Percentiles rank a stretch among this genome's conserved stretches.
These are phyloP conservation scores for Macroglossus sobrinus DNA, from an alignment of 2,113 vertebrate species.

Conservation along the genomic window DNA sequence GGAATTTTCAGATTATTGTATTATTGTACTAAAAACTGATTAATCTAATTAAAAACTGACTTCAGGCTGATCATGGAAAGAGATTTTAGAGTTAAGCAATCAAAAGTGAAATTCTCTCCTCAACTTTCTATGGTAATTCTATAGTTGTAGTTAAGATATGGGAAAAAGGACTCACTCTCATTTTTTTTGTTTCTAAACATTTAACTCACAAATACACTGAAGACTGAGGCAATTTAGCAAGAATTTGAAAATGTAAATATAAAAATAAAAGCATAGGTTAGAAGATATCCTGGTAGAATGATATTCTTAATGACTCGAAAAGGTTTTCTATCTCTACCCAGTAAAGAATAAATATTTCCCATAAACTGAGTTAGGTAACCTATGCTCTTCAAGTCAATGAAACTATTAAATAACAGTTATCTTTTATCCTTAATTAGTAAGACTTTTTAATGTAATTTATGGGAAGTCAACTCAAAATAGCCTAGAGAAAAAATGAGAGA, in stretches of 20 bases:
- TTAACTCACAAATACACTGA: not conserved
- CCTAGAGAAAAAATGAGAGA: not conserved
- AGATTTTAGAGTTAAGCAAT: not conserved
- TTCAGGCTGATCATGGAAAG: not conserved
- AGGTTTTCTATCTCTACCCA: not conserved
- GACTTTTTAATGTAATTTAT: not conserved
- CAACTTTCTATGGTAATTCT: no score
- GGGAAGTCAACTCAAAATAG: not conserved
- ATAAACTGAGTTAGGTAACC: not conserved
- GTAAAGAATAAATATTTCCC: no score
- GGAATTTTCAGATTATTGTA: not conserved
- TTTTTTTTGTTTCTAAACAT: not conserved
- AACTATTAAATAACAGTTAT: not conserved
- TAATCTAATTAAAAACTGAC: not conserved
- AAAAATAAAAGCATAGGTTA: not conserved
- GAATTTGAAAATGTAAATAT: not conserved
- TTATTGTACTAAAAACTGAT: not conserved
- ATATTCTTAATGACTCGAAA: not conserved
- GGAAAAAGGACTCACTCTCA: not conserved
- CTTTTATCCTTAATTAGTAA: not conserved
- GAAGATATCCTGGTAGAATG: not conserved
- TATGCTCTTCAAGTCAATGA: not conserved
- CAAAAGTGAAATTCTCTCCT: not conserved
- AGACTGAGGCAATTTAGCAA: not conserved
- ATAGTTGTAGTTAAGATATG: no score